A percentile compares a stretch with the other conserved stretches of the same genome.
phyloP scores from a whole-genome alignment of 2,113 vertebrate species.

The Plestiodon gilberti region DNA sequence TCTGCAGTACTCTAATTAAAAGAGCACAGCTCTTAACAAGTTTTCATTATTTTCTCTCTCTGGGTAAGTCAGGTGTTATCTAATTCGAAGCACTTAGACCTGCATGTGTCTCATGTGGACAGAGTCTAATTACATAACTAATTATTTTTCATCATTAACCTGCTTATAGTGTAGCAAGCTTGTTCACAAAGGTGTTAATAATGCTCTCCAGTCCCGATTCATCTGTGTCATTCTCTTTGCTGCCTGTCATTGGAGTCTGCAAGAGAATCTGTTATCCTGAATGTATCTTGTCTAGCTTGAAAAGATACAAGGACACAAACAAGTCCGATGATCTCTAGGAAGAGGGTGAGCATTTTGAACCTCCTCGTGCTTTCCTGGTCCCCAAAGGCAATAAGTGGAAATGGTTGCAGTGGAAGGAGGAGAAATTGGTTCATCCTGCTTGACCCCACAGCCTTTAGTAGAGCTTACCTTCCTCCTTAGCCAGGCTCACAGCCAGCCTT shows the following conservation, averaged over 20 bases:
- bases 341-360: neutral
- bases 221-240: neutral
- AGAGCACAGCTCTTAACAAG: conserved; percentile 48
- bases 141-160: conserved; percentile 63
- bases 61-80: conserved; percentile 57
- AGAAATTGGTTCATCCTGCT: neutral
- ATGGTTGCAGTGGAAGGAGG: neutral
- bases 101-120: conserved; percentile 42
- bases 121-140: conserved; percentile 53
- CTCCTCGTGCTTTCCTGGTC: neutral
- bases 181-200: conserved; percentile 46
- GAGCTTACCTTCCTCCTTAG: neutral
- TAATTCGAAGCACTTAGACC: conserved; percentile 43
- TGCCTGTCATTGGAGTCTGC: neutral
- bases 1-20: conserved; percentile 60
- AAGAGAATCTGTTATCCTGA: neutral
- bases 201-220: conserved; percentile 6
- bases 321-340: neutral
- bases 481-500: neutral
- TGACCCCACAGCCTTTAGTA: neutral
- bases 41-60: conserved; percentile 49
- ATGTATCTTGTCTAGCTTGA: conserved; percentile 14
- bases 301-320: conserved; percentile 28
- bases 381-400: neutral
- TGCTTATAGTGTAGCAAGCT: conserved; percentile 26